Conservation (phyloP, 1,140 invertebrate species). For the Pogonomyrmex californicus region DNA sequence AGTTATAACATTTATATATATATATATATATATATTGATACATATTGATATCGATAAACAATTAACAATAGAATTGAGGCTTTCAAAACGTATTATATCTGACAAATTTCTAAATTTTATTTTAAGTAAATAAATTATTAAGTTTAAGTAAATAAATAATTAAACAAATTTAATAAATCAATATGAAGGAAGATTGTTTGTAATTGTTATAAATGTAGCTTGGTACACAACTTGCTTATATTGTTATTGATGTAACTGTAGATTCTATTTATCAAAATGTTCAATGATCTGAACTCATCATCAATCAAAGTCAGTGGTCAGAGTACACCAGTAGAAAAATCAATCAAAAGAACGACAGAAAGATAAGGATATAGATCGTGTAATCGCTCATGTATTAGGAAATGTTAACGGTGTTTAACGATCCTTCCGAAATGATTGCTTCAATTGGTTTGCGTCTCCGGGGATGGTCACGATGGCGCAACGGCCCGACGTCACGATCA, state of each 20-base stretch:
- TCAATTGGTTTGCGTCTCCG: constrained; percentile 77
- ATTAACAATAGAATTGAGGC: background rate
- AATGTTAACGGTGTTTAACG: constrained; percentile 54
- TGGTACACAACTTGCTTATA: background rate
- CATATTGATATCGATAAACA: background rate
- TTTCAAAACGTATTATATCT: background rate
- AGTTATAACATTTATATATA: too few relatives aligned
- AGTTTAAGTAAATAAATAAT: too few relatives aligned
- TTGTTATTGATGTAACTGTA: background rate
- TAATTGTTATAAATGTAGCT: background rate
- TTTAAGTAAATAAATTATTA: too few relatives aligned
- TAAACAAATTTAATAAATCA: background rate
- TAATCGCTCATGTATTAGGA: constrained; percentile 38
- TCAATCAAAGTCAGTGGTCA: background rate
- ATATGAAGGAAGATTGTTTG: background rate
- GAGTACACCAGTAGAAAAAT: background rate
- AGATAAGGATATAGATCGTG: background rate
- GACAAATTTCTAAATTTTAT: background rate
- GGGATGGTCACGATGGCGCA: constrained; percentile 75
- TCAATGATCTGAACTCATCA: background rate
- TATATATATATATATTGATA: too few relatives aligned
- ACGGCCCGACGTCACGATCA: constrained; percentile 71
- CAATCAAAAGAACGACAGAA: background rate
- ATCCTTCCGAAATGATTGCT: constrained; percentile 73
- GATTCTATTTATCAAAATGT: background rate